These are phyloP conservation scores for Stenotaenia linearis DNA, from an alignment of 2,888 invertebrate species.

Conservation along the genomic window DNA sequence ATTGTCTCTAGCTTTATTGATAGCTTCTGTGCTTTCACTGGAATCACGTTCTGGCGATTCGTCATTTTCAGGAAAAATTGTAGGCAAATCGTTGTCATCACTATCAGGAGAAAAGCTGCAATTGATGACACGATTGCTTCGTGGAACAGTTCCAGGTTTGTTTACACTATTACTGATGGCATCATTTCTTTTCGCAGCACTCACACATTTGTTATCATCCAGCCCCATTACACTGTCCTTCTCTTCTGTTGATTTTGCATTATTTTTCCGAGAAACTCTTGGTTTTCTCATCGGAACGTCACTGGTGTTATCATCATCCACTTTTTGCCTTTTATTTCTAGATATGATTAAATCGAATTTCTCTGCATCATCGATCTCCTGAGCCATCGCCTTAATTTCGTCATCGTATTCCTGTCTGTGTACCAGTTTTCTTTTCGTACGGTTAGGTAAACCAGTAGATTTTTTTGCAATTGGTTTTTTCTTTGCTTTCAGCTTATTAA, in stretches of 20 bases:
- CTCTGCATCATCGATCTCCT: background rate
- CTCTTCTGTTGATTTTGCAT: no score
- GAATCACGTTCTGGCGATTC: no score
- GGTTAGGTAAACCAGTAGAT: background rate
- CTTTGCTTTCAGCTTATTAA: background rate
- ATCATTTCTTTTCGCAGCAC: background rate
- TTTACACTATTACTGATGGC: background rate
- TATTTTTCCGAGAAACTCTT: no score
- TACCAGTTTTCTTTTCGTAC: background rate
- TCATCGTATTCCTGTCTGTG: background rate
- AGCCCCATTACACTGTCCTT: background rate
- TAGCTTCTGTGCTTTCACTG: no score
- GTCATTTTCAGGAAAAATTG: no score
- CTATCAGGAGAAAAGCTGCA: no score
- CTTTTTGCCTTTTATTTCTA: background rate
- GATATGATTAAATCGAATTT: background rate
- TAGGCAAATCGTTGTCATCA: no score
- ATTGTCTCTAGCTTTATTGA: no score
- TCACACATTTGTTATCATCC: no score
- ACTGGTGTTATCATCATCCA: background rate
- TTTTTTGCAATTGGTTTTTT: no score
- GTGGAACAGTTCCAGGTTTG: no score
- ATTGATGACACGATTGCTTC: no score
- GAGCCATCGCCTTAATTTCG: background rate
- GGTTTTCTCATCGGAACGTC: background rate